Evolutionary conservation across 2,888 invertebrate species (phyloP).

Genomic region (Crematogaster levior): DNA sequence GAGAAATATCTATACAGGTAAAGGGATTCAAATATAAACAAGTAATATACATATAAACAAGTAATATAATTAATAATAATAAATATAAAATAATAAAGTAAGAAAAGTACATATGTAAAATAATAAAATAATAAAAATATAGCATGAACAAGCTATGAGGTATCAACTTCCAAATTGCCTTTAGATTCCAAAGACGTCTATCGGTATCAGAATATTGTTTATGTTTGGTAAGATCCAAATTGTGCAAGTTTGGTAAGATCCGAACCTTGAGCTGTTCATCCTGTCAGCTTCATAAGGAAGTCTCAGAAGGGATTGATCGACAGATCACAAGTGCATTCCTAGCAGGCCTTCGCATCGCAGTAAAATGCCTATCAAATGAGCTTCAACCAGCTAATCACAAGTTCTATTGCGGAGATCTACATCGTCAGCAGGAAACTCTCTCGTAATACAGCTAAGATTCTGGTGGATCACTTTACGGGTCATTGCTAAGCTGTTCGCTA

Average conservation of each 20-base stretch:
- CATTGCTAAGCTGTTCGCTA: conserved; percentile 35
- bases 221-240: too few relatives aligned
- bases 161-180: background rate
- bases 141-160: background rate
- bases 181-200: background rate
- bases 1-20: background rate
- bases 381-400: conserved; percentile 11
- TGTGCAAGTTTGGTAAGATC: background rate
- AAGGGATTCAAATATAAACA: background rate
- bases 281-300: background rate
- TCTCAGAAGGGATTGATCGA: conserved; percentile 1
- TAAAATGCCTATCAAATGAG: conserved; percentile 24
- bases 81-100: background rate
- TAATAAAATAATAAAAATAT: background rate
- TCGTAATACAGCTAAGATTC: conserved; percentile 33
- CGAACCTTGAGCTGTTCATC: background rate
- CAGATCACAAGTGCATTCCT: conserved; percentile 11
- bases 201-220: background rate
- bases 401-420: background rate
- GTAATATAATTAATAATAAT: background rate
- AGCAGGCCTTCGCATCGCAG: background rate
- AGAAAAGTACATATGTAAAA: too few relatives aligned
- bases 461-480: conserved; percentile 43
- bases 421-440: background rate
- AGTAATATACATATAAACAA: background rate